Evolutionary conservation across 2,888 invertebrate genomes (phyloP), one percentile per base, ranked within the genome.

Genomic region (Drosophila flavopinicola): DNA sequence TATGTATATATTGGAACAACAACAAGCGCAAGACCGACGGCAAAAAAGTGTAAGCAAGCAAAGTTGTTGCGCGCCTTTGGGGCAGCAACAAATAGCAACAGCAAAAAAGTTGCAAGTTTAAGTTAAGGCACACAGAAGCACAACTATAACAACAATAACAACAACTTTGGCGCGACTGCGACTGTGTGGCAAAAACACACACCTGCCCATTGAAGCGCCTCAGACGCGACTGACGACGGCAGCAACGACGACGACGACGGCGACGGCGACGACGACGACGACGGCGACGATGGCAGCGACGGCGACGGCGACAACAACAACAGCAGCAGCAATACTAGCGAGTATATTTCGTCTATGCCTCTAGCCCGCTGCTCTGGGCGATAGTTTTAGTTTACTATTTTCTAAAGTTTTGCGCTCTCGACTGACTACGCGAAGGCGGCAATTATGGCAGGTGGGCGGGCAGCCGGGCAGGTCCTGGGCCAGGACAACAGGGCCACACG

Each of bases 161-260:
- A 67, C 30, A 60, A 72, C 25, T 66, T 73, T 73, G 73, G 23
- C 74, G 71, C 75, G 70, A 71, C 70, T 71, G 75, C 75, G 70
- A 72, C 75, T 75, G 75, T 69, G 70, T 70, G 75, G 58, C 77
- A 44, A 44, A 78, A 44, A 78, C 85, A 82, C 83, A 85, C 87
- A 87, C 82, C 87, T 85, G 87, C 89, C 88, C 88, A 88, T 89
- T 90, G 85, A 90, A 90, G 90, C 90, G 88, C 89, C 90, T 87
- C 87, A 87, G 89, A 88, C 89, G 90, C 90, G 90, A 90, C 90
- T 90, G 90, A 87, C 87, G 83, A 87, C 88, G 90, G 30, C 66
- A 41, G 41, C 64, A 53, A 56, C 71, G 64, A 37, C 63, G 59
- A 44, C 76, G 42, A 23, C 59, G 44, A 5, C 58, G 38, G 30